A percentile compares a stretch with the other conserved stretches of the same genome.
phyloP scores from a whole-genome alignment of 2,113 vertebrate genomes.

The Lycocorax pyrrhopterus region DNA sequence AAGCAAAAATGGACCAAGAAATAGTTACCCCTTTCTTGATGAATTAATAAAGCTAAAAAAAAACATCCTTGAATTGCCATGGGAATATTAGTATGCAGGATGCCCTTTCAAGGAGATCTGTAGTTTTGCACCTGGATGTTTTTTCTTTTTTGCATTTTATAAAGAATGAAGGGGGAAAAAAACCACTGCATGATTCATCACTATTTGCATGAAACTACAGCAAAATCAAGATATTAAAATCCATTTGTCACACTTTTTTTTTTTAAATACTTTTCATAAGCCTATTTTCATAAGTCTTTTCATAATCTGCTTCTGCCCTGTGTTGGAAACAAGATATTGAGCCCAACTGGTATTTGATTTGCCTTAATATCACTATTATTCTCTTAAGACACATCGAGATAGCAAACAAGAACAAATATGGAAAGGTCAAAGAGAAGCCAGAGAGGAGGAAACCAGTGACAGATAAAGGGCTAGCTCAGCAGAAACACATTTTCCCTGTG shows the following conservation, averaged over 20 bases:
- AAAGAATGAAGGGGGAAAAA: neutral
- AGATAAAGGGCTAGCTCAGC: neutral
- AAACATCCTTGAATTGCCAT: neutral
- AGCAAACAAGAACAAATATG: slow-evolving; percentile 7
- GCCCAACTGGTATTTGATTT: slow-evolving; percentile 45
- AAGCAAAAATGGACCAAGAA: neutral
- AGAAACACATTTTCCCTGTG: neutral
- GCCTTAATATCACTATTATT: slow-evolving; percentile 21
- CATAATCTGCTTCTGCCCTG: neutral
- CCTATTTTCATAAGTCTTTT: slow-evolving; percentile 19
- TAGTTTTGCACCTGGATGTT: neutral
- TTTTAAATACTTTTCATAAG: neutral
- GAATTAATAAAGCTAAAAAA: slow-evolving; percentile 13
- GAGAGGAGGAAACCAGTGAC: neutral
- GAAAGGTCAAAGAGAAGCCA: slow-evolving; percentile 22
- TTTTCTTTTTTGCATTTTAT: neutral
- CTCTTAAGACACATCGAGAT: neutral
- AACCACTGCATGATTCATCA: slow-evolving; percentile 17
- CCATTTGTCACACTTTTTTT: neutral
- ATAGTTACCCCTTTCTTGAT: neutral
- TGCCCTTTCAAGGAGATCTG: neutral
- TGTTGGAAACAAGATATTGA: neutral
- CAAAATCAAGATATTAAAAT: slow-evolving; percentile 45
- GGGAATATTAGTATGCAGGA: neutral
- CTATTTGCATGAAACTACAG: slow-evolving; percentile 23